A percentile compares a stretch with the other conserved stretches of the same genome.
These are phyloP conservation scores for Sycophaga agraensis DNA, from an alignment of 1,140 invertebrate genomes.

Conservation along the genomic window DNA sequence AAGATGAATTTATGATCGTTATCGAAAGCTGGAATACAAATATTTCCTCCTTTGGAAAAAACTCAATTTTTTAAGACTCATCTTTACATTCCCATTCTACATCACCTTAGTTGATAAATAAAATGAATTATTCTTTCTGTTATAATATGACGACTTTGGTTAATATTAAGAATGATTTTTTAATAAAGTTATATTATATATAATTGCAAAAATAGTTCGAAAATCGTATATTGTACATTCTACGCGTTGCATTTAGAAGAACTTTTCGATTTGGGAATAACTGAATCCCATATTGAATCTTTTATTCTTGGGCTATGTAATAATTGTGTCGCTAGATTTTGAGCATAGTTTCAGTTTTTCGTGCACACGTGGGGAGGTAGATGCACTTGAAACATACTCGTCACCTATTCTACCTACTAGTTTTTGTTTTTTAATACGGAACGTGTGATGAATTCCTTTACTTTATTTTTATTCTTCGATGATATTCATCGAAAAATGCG, in stretches of 20 bases:
- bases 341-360: slow-evolving; percentile 27
- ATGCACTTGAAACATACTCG: slow-evolving; percentile 13
- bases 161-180: slow-evolving; percentile 11
- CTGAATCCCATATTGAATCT: slow-evolving; percentile 10
- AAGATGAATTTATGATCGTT: no score
- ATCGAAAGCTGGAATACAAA: no score
- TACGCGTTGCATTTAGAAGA: not conserved
- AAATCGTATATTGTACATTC: slow-evolving; percentile 8
- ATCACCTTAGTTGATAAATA: not conserved
- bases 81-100: slow-evolving; percentile 20
- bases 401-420: not conserved
- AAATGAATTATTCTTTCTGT: not conserved
- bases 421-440: slow-evolving; percentile 16
- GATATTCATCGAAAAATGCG: slow-evolving; percentile 6
- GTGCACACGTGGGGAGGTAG: slow-evolving; percentile 12
- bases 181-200: not conserved
- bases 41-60: slow-evolving; percentile 18
- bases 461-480: slow-evolving; percentile 18
- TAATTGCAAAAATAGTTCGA: not conserved
- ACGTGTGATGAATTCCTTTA: slow-evolving; percentile 17
- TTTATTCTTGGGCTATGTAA: slow-evolving; percentile 21
- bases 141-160: slow-evolving; percentile 2
- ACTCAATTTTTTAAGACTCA: slow-evolving; percentile 1
- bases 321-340: slow-evolving; percentile 21
- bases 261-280: slow-evolving; percentile 6